phyloP scores from a whole-genome alignment of 2,888 invertebrate species.

The Pollenia amentaria region DNA sequence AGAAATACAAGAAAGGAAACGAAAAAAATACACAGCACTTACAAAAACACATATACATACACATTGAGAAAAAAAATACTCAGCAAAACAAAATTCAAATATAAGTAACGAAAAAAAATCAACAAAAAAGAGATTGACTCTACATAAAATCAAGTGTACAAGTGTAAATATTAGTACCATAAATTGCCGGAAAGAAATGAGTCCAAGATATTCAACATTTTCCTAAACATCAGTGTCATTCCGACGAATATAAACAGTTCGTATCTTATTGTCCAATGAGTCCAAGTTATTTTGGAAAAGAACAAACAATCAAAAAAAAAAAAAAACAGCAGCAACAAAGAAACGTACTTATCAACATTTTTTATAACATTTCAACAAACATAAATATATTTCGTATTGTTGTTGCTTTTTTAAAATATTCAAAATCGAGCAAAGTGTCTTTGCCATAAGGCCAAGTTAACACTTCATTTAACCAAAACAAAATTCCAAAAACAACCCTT shows the following conservation, averaged over 20 bases:
- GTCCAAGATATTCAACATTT: too few species aligned
- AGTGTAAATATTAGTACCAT: background rate
- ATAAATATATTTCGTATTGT: background rate
- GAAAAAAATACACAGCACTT: slow-evolving; percentile 14
- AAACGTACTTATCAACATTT: slow-evolving; percentile 23
- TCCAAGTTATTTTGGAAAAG: background rate
- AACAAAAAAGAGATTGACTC: slow-evolving; percentile 25
- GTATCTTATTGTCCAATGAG: too few species aligned
- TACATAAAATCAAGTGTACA: slow-evolving; percentile 39
- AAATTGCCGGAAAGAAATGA: too few species aligned
- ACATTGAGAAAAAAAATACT: background rate
- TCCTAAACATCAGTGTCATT: background rate
- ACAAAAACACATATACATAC: slow-evolving; percentile 8
- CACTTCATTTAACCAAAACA: background rate
- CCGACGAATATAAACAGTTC: too few species aligned
- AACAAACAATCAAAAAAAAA: background rate
- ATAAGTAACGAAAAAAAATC: slow-evolving; percentile 11
- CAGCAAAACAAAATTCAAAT: slow-evolving; percentile 30
- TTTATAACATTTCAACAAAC: slow-evolving; percentile 1
- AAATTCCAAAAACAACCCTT: slow-evolving; percentile 40
- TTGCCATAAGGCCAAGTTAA: slow-evolving; percentile 56
- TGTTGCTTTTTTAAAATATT: background rate
- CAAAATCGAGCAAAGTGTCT: background rate
- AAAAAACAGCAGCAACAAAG: background rate
- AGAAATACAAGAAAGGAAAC: slow-evolving; percentile 52